These are phyloP conservation scores for Torymus texanus DNA, from an alignment of 2,888 invertebrate species.

Conservation along the genomic window DNA sequence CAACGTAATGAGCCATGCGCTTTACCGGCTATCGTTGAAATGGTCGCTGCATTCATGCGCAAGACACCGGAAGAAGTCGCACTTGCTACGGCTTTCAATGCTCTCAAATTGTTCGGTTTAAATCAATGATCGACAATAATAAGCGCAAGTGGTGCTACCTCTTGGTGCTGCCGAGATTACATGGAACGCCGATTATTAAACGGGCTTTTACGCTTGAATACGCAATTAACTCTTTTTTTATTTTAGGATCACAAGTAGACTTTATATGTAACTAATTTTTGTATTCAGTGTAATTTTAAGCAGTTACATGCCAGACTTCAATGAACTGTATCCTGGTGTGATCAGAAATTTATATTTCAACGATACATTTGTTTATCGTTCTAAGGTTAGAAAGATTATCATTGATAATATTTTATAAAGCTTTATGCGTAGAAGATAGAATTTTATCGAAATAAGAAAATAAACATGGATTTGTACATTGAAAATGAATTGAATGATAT, in stretches of 20 bases:
- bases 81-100: constrained; percentile 92
- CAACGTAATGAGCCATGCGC: constrained; percentile 98
- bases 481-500: constrained; percentile 39
- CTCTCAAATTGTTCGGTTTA: constrained; percentile 91
- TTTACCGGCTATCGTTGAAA: constrained; percentile 92
- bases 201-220: constrained; percentile 39
- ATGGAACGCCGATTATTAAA: constrained; percentile 31
- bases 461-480: constrained; percentile 35
- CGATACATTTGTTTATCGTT: constrained; percentile 33
- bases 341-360: constrained; percentile 33
- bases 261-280: constrained; percentile 43
- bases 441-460: constrained; percentile 18
- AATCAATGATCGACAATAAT: constrained; percentile 82
- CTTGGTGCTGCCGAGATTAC: constrained; percentile 31
- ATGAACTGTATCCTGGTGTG: constrained; percentile 11
- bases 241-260: constrained; percentile 28
- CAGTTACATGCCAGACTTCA: constrained; percentile 13
- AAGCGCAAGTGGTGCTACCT: constrained; percentile 42
- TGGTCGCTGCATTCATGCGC: constrained; percentile 94
- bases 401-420: constrained; percentile 40
- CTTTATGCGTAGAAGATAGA: constrained; percentile 25
- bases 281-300: constrained; percentile 38
- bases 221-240: constrained; percentile 36
- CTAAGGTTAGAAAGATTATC: constrained; percentile 18
- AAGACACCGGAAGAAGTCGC: constrained; percentile 93